These are phyloP conservation scores for Pycnonotus jocosus DNA, from an alignment of 2,113 vertebrate genomes.

Conservation along the genomic window DNA sequence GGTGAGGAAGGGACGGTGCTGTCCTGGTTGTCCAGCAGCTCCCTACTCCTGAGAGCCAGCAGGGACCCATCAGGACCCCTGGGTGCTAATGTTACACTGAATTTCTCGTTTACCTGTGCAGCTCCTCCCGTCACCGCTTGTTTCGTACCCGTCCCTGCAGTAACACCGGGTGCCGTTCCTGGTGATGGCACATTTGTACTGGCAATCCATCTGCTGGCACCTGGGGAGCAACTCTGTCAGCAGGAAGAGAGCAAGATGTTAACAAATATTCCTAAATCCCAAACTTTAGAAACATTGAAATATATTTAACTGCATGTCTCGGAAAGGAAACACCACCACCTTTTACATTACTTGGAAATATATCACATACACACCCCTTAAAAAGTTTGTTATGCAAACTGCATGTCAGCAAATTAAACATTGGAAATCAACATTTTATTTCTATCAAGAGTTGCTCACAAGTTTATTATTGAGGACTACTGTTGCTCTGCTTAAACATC, in stretches of 20 bases:
- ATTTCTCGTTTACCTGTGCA: constrained; percentile 80
- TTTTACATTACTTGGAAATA: not conserved
- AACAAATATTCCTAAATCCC: not conserved
- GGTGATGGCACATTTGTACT: constrained; percentile 86
- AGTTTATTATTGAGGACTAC: not conserved
- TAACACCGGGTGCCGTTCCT: constrained; percentile 89
- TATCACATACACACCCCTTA: rapidly evolving
- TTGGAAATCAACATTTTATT: not conserved
- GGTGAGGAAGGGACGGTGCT: rapidly evolving
- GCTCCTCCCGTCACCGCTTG: constrained; percentile 81
- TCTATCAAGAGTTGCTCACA: not conserved
- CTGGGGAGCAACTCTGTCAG: constrained; percentile 84
- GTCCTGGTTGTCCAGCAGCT: not conserved
- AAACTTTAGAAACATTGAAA: not conserved
- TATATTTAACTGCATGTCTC: rapidly evolving
- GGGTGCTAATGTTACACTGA: rapidly evolving
- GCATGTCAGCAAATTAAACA: not conserved
- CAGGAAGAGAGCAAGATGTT: not conserved
- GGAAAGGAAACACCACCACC: not conserved
- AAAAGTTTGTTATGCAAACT: not conserved
- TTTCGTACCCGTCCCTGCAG: constrained; percentile 87
- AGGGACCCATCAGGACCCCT: rapidly evolving
- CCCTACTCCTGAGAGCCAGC: rapidly evolving
- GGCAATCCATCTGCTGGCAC: constrained; percentile 88
- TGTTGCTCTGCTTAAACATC: not conserved